These are phyloP conservation scores for Petrolisthes cinctipes DNA, from an alignment of 2,888 invertebrate species.

Conservation along the genomic window DNA sequence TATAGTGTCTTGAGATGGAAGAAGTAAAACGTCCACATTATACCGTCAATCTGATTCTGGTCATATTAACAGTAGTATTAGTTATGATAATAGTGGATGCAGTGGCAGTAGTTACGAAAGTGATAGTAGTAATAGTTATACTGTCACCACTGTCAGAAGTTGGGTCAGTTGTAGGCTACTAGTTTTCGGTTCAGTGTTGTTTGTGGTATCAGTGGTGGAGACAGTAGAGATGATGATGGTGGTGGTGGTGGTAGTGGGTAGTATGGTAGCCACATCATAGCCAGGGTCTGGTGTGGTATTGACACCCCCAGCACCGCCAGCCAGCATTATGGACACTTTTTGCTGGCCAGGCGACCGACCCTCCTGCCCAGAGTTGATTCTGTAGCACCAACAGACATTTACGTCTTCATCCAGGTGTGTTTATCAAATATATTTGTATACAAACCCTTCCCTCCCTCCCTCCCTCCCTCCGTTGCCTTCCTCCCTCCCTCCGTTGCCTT, in stretches of 20 bases:
- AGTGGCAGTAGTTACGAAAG: not conserved
- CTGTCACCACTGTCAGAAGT: no score
- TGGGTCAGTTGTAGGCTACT: no score
- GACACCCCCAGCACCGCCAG: constrained; percentile 26
- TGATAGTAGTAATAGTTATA: no score
- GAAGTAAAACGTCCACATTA: no score
- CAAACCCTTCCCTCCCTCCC: not conserved
- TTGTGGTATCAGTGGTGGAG: not conserved
- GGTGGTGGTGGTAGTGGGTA: not conserved
- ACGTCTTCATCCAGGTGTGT: constrained; percentile 34
- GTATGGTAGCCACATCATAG: not conserved
- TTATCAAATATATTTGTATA: constrained; percentile 34
- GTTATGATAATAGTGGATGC: no score
- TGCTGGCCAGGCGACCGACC: not conserved
- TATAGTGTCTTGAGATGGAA: no score
- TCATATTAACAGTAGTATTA: no score
- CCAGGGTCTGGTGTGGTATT: not conserved
- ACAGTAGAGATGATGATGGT: not conserved
- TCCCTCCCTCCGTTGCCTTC: not conserved
- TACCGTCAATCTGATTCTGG: no score
- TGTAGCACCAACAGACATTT: constrained; percentile 36
- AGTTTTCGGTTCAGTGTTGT: no score
- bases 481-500: constrained; percentile 5
- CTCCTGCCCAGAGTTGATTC: constrained; percentile 16
- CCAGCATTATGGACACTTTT: not conserved